These are phyloP conservation scores for Agrotis exclamationis DNA, from an alignment of 2,888 invertebrate species.

Conservation along the genomic window DNA sequence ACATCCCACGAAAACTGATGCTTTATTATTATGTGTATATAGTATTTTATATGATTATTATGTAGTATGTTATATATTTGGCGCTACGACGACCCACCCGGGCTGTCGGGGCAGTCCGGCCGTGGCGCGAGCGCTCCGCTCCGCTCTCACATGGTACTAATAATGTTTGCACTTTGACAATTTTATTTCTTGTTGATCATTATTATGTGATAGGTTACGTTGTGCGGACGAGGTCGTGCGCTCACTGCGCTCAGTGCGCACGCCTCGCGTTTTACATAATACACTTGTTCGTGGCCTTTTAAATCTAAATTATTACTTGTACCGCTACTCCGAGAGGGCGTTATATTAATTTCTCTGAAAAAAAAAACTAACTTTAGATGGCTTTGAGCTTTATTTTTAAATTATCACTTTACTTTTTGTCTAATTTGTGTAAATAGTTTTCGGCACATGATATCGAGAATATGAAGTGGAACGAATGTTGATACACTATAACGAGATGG, in stretches of 20 bases:
- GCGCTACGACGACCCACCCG: slow-evolving; percentile 67
- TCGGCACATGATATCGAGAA: slow-evolving; percentile 60
- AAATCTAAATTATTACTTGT: slow-evolving; percentile 72
- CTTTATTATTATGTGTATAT: slow-evolving; percentile 79
- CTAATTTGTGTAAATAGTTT: slow-evolving; percentile 74
- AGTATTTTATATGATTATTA: slow-evolving; percentile 81
- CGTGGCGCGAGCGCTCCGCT: slow-evolving; percentile 50
- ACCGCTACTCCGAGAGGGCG: slow-evolving; percentile 62
- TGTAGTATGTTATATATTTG: slow-evolving; percentile 71
- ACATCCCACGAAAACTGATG: slow-evolving; percentile 63
- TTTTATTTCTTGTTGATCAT: slow-evolving; percentile 75
- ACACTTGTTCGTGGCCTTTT: slow-evolving; percentile 78
- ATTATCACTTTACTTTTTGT: slow-evolving; percentile 57
- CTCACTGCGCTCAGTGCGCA: slow-evolving; percentile 5
- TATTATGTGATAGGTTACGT: slow-evolving; percentile 69
- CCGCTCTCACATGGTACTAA: slow-evolving; percentile 65
- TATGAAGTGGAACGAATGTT: slow-evolving; percentile 63
- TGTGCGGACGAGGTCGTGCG: slow-evolving; percentile 48
- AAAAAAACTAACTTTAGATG: slow-evolving; percentile 71
- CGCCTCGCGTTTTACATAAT: slow-evolving; percentile 56
- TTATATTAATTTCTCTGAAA: slow-evolving; percentile 61
- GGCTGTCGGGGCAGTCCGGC: slow-evolving; percentile 50
- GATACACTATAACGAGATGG: slow-evolving; percentile 58
- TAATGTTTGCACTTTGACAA: slow-evolving; percentile 72
- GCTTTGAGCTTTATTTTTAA: slow-evolving; percentile 79